phyloP scores from a whole-genome alignment of 2,888 invertebrate species.

The Enchytraeus crypticus region DNA sequence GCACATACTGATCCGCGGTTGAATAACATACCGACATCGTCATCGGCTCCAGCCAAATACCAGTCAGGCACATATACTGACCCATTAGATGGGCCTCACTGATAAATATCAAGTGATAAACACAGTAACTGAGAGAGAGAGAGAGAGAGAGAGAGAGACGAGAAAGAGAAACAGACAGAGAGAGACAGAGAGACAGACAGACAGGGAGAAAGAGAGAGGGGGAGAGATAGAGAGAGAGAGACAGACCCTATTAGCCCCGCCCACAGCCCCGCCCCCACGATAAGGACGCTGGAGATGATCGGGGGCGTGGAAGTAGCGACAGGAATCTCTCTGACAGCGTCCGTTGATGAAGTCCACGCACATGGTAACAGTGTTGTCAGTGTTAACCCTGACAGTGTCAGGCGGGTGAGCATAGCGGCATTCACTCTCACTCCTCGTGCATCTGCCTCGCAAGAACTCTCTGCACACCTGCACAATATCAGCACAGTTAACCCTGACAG shows the following conservation, averaged over 20 bases:
- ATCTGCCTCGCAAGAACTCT: conserved; percentile 96
- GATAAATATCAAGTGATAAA: neutral
- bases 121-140: no score
- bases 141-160: no score
- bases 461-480: conserved; percentile 66
- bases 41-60: no score
- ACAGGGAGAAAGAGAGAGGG: no score
- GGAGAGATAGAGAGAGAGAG: no score
- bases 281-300: conserved; percentile 77
- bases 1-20: no score
- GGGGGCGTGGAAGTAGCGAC: conserved; percentile 99
- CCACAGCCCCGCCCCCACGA: neutral
- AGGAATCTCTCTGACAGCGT: conserved; percentile 91
- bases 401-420: conserved; percentile 98
- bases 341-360: conserved; percentile 90
- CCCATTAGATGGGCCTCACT: neutral
- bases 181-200: no score
- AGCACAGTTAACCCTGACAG: conserved; percentile 5
- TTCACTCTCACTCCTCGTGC: conserved; percentile 92
- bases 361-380: conserved; percentile 83
- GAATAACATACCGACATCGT: no score
- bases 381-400: conserved; percentile 78
- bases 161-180: no score
- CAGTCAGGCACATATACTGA: no score
- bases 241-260: no score